Base-by-base conservation (phyloP, 1,140 invertebrate species). In the Aphaenogaster floridana region DNA sequence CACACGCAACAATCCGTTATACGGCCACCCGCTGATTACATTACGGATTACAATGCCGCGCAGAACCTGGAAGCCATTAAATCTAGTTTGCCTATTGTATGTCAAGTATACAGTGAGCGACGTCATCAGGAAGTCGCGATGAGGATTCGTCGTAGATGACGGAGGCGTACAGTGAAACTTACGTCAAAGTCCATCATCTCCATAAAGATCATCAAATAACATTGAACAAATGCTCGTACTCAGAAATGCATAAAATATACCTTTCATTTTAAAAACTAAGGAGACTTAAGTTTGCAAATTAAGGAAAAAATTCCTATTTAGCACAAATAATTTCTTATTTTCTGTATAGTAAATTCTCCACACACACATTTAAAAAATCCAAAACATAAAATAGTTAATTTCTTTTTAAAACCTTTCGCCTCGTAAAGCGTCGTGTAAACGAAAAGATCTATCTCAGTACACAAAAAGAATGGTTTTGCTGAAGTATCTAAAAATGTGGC, bases 21-120 rank as follows among this genome's bases (percentile, higher is more conserved):
- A 72, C 74, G 66, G 88, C 76, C 66, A 78, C 17, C 59, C 86
- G 68, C 86, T 90, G 89, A 90, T 90, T 90, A 85, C 74, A 90
- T 90, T 90, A 88, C 79, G 88, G 68, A 86, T 87, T 90, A 77
- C 89, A 90, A 90, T 86, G 76, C 45, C 86, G 86, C 80, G 61
- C 81, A 72, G 76, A 88, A 89, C 76, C 34, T 74, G 57, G 79
- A 88, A 88, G 80, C 86, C 89, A 54, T 88, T 69, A 86, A 2
- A 71, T 54, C 64, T 72, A 74, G 21, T 83, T 15, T 13, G 28
- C 9, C 39, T 11, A 45, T 61, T 72, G 52, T 39, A 36, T 72
- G 52, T 39, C 42, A 54, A 42, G 52, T 48, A 21, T 8, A 45
- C n/a, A n/a, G n/a, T 28, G 45, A 36, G n/a, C 59, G 63, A 76